Percentiles rank a stretch among this genome's conserved stretches.
Conservation (phyloP, 2,797 vertebrate genomes). For the Taeniopygia guttata region DNA sequence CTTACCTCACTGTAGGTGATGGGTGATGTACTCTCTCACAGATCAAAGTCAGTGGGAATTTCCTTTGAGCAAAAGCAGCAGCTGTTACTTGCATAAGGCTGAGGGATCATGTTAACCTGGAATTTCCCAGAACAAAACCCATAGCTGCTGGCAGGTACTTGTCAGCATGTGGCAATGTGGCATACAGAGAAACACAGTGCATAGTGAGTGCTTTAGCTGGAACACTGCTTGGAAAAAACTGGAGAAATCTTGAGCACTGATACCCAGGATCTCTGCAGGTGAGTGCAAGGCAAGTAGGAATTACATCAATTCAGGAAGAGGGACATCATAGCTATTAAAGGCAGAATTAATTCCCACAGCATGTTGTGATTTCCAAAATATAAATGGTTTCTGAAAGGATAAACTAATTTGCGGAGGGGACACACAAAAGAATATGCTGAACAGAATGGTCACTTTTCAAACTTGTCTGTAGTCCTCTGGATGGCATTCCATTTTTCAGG, state of each 20-base stretch:
- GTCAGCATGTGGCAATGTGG: background rate
- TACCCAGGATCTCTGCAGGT: background rate
- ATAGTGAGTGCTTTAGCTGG: background rate
- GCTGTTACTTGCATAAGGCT: constrained; percentile 19
- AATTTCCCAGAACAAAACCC: constrained; percentile 50
- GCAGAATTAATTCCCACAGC: background rate
- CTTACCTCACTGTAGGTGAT: background rate
- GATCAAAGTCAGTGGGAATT: constrained; percentile 57
- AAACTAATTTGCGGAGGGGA: background rate
- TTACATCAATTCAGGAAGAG: background rate
- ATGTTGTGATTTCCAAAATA: background rate
- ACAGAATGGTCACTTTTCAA: background rate
- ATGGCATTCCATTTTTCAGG: background rate
- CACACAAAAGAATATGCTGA: background rate
- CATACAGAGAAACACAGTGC: background rate
- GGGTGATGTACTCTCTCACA: background rate
- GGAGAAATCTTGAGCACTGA: background rate
- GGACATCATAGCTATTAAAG: background rate
- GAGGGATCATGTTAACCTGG: constrained; percentile 30
- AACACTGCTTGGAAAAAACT: background rate
- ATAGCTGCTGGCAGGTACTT: constrained; percentile 11
- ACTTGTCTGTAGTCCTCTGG: background rate
- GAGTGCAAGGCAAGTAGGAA: background rate
- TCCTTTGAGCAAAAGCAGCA: constrained; percentile 55
- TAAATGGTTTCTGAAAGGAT: background rate